Base-by-base conservation (phyloP, 1,140 invertebrate species). In the Bombus pyrosoma region DNA sequence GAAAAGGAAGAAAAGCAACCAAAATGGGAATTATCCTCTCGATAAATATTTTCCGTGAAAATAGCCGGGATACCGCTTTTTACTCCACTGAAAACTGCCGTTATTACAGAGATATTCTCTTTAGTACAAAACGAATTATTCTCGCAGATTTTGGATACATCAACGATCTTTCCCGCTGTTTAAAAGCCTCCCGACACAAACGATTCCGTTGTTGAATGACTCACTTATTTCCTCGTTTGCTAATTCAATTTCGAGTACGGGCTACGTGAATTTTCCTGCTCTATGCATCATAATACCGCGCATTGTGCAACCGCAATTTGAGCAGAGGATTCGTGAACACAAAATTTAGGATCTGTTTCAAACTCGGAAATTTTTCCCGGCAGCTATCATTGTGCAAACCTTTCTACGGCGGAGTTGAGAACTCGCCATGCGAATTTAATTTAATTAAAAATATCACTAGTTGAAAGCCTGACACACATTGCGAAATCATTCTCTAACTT, bases 181-280 rank as follows among this genome's bases (percentile, higher is more conserved):
- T 8, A 32, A 41, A 64, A n/a, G 4, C 39, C 22, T 12, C 5
- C 6, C 32, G 15, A 32, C 28, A 15, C 15, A 47, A 6, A 43
- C 41, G 25, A 22, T 41, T 34, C 1, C 13, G 41, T 47, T 32
- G 41, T 34, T 47, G 64, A 68, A 79, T 53, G 41, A 10, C 41
- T n/a, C 28, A 4, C 28, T 66, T 43, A 43, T 37, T 79, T 28
- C 3, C n/a, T 37, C 41, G 41, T 68, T 79, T 53, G 41, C 32
- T 53, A 79, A 79, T 79, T 79, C 77, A 68, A 79, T 68, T 79
- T 32, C 18, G 28, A 6, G 22, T 32, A 32, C 8, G 22, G 59
- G 3, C 76, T 18, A 39, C 10, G 62, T 25, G 77, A 69, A 68
- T 22, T 43, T 28, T 43, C 32, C 32, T 37, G 37, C 32, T n/a